Evolutionary conservation across 2,888 invertebrate species (phyloP).

Genomic region (Acholoe squamosa): DNA sequence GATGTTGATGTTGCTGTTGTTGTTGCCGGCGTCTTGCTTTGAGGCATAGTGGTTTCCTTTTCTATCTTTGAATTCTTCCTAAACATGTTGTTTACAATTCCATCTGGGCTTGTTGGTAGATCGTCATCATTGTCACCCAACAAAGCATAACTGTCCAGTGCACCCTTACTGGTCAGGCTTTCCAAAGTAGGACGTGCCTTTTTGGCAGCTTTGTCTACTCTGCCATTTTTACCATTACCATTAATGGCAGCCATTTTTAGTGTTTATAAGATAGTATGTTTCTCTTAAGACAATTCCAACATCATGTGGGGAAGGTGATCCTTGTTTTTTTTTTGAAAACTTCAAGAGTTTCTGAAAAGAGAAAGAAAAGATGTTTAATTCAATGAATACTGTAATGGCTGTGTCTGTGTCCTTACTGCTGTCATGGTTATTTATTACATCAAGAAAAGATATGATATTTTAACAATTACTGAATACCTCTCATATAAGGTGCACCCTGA

Average conservation of each 20-base stretch:
- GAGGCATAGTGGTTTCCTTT: not conserved
- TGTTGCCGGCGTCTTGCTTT: not conserved
- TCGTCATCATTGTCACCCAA: constrained; percentile 34
- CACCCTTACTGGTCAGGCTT: not conserved
- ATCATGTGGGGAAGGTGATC: too few species aligned
- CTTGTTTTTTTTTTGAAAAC: too few species aligned
- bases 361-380: too few species aligned
- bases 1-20: not conserved
- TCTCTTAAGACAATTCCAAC: too few species aligned
- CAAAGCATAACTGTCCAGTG: constrained; percentile 26
- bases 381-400: too few species aligned
- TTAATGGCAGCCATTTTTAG: not conserved
- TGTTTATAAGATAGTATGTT: too few species aligned
- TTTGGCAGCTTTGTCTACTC: not conserved
- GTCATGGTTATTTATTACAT: too few species aligned
- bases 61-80: not conserved
- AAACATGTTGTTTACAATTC: not conserved
- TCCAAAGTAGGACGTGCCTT: not conserved
- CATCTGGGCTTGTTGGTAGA: not conserved
- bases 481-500: too few species aligned
- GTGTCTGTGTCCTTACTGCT: too few species aligned
- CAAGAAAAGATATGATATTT: too few species aligned
- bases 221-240: not conserved
- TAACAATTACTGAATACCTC: too few species aligned
- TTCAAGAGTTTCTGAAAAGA: too few species aligned